Base-by-base conservation (phyloP, 2,113 vertebrate species). In the Hippocampus abdominalis region DNA sequence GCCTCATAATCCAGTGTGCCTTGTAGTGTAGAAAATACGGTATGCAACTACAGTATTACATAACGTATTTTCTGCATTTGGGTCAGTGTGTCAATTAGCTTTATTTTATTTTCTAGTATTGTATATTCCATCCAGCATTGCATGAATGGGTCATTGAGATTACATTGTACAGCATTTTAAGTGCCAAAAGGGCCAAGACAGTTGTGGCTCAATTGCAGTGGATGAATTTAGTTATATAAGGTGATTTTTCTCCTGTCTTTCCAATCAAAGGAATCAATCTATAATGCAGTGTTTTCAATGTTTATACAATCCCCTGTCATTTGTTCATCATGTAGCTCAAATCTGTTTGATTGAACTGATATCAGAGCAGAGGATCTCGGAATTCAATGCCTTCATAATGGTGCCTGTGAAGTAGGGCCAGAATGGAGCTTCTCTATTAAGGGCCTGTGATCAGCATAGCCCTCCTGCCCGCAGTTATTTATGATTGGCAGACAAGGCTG, bases 401-500 rank as follows among this genome's bases (percentile, higher is more conserved):
- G 85, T 77, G 79, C 74, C 74, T 82, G 81, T 89, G 82, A 87
- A 80, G 77, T 84, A 61, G 81, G 69, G 71, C 71, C 70, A 84
- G 83, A 87, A 86, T 90, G 81, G 71, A 79, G 81, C 79, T 89
- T 81, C 82, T 76, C 71, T 90, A 80, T 85, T 87, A 84, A 84
- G 82, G 72, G 72, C 81, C 87, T 92, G 84, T 89, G 87, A 88
- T 88, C 86, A 84, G 69, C 56, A 65, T 74, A 54, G 54, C 84
- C 73, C 78, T 66, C 71, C 76, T 81, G 56, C 63, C 64, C 68
- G 65, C 64, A 69, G 71, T 87, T 78, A 88, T 92, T 92, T 92
- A 88, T 93, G 90, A 93, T 92, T 93, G 91, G 86, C 69, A 66
- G 79, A 89, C 78, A 87, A 79, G 81, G 78, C 80, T 71, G 80